Evolutionary conservation across 2,113 vertebrate genomes (phyloP).

Genomic region (Nipponia nippon): DNA sequence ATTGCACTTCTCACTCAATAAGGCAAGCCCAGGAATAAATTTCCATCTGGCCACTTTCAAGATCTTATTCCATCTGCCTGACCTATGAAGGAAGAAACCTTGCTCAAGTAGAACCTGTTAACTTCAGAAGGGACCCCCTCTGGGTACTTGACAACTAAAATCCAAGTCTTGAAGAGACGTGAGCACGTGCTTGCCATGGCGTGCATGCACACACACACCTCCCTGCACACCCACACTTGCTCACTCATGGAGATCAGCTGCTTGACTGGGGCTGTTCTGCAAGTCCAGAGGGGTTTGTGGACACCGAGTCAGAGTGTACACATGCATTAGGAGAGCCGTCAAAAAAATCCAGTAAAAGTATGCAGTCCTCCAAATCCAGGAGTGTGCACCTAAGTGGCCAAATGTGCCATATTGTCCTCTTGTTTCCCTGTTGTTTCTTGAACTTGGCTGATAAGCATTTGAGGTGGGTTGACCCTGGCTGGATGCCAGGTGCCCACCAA

Average conservation of each 20-base stretch:
- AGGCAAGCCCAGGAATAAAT: neutral
- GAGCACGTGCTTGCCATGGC: neutral
- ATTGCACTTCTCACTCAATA: neutral
- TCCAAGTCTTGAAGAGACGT: neutral
- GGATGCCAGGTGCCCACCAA: neutral
- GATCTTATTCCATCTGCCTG: neutral
- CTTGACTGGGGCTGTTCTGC: neutral
- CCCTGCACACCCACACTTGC: neutral
- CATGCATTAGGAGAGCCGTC: neutral
- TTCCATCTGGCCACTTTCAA: neutral
- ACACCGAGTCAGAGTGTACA: neutral
- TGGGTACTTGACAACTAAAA: neutral
- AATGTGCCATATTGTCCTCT: neutral
- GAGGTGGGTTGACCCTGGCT: neutral
- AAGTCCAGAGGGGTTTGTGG: neutral
- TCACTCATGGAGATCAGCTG: neutral
- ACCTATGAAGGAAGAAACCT: neutral
- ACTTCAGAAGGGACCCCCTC: neutral
- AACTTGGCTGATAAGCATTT: neutral
- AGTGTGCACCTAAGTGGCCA: neutral
- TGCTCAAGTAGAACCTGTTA: neutral
- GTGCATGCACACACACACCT: neutral
- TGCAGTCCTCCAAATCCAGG: neutral
- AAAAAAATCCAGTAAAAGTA: neutral
- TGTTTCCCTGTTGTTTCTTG: neutral